phyloP scores from a whole-genome alignment of 2,888 invertebrate genomes.

The Sarcophaga carnaria region DNA sequence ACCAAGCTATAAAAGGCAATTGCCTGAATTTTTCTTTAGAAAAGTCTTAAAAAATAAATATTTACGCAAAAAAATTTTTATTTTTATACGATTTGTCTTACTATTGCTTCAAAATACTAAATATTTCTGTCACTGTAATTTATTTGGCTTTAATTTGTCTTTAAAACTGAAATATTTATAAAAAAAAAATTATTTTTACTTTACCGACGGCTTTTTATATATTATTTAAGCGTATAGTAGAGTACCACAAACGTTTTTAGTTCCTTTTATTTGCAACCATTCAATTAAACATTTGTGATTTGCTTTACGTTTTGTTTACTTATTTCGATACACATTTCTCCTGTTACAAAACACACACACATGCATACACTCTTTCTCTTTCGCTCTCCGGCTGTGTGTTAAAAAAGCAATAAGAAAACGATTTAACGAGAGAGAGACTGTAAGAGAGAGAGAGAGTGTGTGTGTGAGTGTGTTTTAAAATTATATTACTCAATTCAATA shows the following conservation, averaged over 20 bases:
- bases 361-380: too few relatives aligned
- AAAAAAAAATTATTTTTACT: background rate
- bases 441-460: constrained; percentile 6
- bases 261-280: constrained; percentile 63
- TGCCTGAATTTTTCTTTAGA: too few relatives aligned
- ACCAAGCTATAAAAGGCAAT: too few relatives aligned
- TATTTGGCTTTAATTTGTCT: background rate
- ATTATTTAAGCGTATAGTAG: constrained; percentile 14
- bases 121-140: background rate
- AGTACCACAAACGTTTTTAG: constrained; percentile 44
- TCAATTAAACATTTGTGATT: constrained; percentile 41
- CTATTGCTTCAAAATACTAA: constrained; percentile 25
- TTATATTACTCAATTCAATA: constrained; percentile 66
- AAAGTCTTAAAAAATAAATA: too few relatives aligned
- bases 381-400: background rate
- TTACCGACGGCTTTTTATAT: constrained; percentile 58
- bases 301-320: constrained; percentile 27
- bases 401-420: background rate
- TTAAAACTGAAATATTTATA: too few relatives aligned
- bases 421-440: constrained; percentile 24
- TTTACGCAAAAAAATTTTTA: too few relatives aligned
- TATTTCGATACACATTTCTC: constrained; percentile 39
- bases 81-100: background rate
- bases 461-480: constrained; percentile 41
- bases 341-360: constrained; percentile 28